Evolutionary conservation across 1,140 invertebrate genomes (phyloP).

Genomic region (Leucophenga varia): DNA sequence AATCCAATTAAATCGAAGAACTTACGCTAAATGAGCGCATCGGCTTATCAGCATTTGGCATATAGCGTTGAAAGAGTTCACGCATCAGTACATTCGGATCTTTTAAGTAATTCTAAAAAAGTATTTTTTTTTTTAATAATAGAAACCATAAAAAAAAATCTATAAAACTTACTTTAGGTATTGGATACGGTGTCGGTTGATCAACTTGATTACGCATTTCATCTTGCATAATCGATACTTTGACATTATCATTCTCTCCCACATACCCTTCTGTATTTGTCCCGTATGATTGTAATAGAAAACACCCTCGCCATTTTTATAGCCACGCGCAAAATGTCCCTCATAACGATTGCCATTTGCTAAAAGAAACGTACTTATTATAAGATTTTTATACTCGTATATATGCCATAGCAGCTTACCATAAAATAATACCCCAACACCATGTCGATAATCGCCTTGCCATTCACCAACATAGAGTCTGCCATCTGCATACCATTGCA

Average conservation of each 20-base stretch:
- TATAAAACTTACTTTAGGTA: slow-evolving; percentile 17
- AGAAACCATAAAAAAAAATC: background rate
- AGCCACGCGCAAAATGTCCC: slow-evolving; percentile 59
- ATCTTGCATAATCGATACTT: slow-evolving; percentile 58
- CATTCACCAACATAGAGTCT: slow-evolving; percentile 60
- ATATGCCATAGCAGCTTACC: slow-evolving; percentile 25
- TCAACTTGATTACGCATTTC: slow-evolving; percentile 21
- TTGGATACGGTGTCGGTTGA: slow-evolving; percentile 34
- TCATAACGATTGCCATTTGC: slow-evolving; percentile 65
- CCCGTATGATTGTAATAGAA: slow-evolving; percentile 62
- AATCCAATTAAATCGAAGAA: too few relatives aligned
- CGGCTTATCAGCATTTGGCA: slow-evolving; percentile 15
- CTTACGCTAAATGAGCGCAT: slow-evolving; percentile 16
- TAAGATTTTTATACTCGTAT: background rate
- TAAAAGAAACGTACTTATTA: slow-evolving; percentile 19
- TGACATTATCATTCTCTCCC: slow-evolving; percentile 58
- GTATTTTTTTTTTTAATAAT: too few relatives aligned
- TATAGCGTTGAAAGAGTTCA: slow-evolving; percentile 34
- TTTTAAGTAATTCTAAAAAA: slow-evolving; percentile 18
- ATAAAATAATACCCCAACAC: slow-evolving; percentile 55
- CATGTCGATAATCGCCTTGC: slow-evolving; percentile 52
- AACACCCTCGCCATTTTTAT: slow-evolving; percentile 62
- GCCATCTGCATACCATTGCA: slow-evolving; percentile 59
- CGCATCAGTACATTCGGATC: slow-evolving; percentile 41
- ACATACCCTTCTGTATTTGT: slow-evolving; percentile 62